These are phyloP conservation scores for Rhamnusium bicolor DNA, from an alignment of 2,888 invertebrate species.

Conservation along the genomic window DNA sequence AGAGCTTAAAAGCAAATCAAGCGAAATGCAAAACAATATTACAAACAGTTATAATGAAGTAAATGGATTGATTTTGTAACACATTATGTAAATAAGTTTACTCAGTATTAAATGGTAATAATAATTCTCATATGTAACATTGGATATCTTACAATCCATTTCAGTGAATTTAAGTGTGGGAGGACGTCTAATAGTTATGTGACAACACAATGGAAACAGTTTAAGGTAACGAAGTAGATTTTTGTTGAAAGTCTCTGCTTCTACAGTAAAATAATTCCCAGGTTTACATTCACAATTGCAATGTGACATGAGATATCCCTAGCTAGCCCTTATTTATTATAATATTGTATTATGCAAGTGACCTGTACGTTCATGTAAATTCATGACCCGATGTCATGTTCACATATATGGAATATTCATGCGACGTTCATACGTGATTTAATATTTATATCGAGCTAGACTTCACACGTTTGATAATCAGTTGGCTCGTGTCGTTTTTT, in stretches of 20 bases:
- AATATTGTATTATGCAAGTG: not conserved
- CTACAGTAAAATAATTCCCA: not conserved
- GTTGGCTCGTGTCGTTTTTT: not conserved
- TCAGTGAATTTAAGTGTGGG: too few species aligned
- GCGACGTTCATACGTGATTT: conserved; percentile 21
- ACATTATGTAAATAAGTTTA: too few species aligned
- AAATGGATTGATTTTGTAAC: too few species aligned
- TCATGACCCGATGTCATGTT: conserved; percentile 10
- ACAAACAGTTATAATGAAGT: too few species aligned
- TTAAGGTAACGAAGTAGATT: not conserved
- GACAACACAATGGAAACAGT: too few species aligned
- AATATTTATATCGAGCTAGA: conserved; percentile 16
- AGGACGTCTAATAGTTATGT: too few species aligned
- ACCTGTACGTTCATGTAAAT: conserved; percentile 6
- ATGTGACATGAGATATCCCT: not conserved
- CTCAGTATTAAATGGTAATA: too few species aligned
- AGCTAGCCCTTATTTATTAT: not conserved
- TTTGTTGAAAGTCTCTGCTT: not conserved
- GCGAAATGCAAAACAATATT: too few species aligned
- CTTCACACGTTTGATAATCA: conserved; percentile 3
- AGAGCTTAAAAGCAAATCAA: not conserved
- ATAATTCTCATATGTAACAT: too few species aligned
- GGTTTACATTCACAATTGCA: not conserved
- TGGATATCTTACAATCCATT: too few species aligned
- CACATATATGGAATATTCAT: conserved; percentile 15